Percentiles rank a stretch among this genome's conserved stretches.
Evolutionary conservation across 2,888 invertebrate species (phyloP).

Genomic region (Mythimna pallens): DNA sequence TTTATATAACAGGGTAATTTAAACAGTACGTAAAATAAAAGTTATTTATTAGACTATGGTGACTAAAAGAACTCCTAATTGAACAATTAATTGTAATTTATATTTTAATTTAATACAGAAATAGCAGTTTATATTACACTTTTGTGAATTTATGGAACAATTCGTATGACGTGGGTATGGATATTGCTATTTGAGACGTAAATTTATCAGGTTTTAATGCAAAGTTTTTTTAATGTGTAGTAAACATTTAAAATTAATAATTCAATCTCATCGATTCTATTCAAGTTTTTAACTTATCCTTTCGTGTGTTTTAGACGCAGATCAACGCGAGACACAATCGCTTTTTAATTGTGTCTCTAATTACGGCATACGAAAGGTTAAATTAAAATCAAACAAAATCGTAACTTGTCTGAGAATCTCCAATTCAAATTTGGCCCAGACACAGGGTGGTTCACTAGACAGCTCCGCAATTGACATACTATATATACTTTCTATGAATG

Average conservation of each 20-base stretch:
- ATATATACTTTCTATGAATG: not conserved
- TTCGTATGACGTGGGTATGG: not conserved
- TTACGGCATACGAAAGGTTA: too few species aligned
- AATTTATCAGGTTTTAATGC: not conserved
- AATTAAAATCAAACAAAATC: not conserved
- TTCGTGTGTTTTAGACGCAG: too few species aligned
- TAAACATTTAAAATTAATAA: not conserved
- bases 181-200: not conserved
- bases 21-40: not conserved
- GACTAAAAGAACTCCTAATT: not conserved
- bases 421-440: not conserved
- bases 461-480: not conserved
- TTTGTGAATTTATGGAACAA: too few species aligned
- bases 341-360: too few species aligned
- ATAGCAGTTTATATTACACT: too few species aligned
- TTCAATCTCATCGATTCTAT: not conserved
- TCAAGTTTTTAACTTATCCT: conserved; percentile 2
- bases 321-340: too few species aligned
- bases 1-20: not conserved
- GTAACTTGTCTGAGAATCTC: not conserved
- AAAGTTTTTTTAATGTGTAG: not conserved
- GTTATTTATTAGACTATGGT: not conserved
- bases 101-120: not conserved
- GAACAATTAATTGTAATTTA: not conserved
- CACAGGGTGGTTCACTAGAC: not conserved